phyloP scores from a whole-genome alignment of 2,888 invertebrate species.

The Eumacrocentrus americanus region DNA sequence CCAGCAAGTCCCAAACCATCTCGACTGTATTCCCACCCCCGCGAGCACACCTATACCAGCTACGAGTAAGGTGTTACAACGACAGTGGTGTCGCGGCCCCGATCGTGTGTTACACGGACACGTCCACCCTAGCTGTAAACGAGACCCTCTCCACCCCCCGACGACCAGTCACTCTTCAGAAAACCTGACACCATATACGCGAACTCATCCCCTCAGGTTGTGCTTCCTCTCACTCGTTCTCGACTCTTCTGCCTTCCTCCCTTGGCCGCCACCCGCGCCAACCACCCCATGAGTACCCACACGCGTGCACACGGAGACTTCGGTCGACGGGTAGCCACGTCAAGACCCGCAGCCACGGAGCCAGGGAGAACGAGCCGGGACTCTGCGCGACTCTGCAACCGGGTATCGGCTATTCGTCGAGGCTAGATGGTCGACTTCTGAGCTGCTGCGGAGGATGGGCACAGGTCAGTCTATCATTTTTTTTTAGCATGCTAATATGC shows the following conservation, averaged over 20 bases:
- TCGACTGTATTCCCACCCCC: conserved; percentile 22
- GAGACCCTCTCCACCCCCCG: conserved; percentile 18
- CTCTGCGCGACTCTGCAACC: conserved; percentile 33
- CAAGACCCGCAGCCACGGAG: conserved; percentile 38
- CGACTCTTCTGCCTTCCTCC: conserved; percentile 23
- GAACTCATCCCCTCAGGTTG: too few relatives aligned
- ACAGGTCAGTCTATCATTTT: conserved; percentile 66
- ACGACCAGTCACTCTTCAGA: conserved; percentile 21
- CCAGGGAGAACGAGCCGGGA: conserved; percentile 47
- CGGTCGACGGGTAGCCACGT: conserved; percentile 39
- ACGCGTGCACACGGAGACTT: conserved; percentile 31
- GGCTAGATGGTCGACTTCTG: conserved; percentile 51
- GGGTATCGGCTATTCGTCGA: conserved; percentile 21
- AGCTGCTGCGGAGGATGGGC: conserved; percentile 70
- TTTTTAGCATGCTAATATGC: too few relatives aligned
- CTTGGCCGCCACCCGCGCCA: too few relatives aligned
- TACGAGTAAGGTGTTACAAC: too few relatives aligned
- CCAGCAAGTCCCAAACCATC: conserved; percentile 55
- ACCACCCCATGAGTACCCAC: conserved; percentile 26
- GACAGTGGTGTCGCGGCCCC: too few relatives aligned
- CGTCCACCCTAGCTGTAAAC: conserved; percentile 14
- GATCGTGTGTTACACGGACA: neutral
- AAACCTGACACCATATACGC: conserved; percentile 16
- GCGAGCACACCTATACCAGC: conserved; percentile 2
- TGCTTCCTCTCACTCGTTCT: too few relatives aligned